Conservation (phyloP, 2,888 invertebrate species). For the Coronaproctus castanopsis region DNA sequence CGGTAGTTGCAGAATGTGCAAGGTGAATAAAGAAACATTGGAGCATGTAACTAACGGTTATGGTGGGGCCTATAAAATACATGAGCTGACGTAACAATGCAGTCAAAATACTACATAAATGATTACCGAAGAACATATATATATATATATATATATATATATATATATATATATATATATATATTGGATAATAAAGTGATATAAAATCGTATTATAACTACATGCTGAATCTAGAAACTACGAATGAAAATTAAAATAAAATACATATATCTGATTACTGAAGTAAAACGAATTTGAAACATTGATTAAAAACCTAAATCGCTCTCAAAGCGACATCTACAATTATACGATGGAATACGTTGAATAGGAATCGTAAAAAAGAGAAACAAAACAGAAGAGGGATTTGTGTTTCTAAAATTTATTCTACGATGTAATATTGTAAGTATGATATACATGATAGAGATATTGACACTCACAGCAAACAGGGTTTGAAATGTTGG, state of each 20-base stretch:
- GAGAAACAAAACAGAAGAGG: no score
- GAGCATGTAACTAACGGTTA: neutral
- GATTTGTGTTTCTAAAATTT: no score
- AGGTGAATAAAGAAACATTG: neutral
- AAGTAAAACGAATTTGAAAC: neutral
- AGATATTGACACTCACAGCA: no score
- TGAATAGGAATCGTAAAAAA: no score
- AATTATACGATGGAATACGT: no score
- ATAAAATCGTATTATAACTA: neutral
- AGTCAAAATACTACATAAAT: neutral
- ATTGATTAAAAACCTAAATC: no score
- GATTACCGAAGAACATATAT: neutral
- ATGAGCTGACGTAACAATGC: neutral
- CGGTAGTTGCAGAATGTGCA: neutral
- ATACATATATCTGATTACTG: neutral
- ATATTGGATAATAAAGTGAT: neutral
- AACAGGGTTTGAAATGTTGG: no score
- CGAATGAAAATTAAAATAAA: neutral
- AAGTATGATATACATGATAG: no score
- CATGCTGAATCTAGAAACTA: neutral
- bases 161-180: no score
- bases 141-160: no score
- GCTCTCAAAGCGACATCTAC: no score
- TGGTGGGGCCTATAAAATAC: neutral
- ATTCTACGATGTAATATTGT: no score